Percentiles rank a stretch among this genome's conserved stretches.
phyloP scores from a whole-genome alignment of 2,888 invertebrate genomes.

The Stenolophus ochropezus region DNA sequence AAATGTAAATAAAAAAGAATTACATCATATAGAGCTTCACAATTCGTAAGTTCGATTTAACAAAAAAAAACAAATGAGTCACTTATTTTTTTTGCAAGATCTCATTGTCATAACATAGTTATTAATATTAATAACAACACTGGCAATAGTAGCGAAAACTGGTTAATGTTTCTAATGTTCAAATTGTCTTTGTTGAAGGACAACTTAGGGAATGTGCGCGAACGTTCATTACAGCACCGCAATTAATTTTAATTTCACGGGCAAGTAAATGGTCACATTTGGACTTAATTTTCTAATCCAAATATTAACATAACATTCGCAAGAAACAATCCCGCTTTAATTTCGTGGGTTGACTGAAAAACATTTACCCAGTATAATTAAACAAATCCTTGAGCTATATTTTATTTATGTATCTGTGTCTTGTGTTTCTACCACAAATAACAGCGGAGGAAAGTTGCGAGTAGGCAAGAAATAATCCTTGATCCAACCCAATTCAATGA shows the following conservation, averaged over 20 bases:
- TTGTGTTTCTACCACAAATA: neutral
- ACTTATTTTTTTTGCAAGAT: too few relatives aligned
- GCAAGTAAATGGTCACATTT: neutral
- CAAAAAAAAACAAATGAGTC: too few relatives aligned
- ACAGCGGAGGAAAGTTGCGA: neutral
- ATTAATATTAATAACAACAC: too few relatives aligned
- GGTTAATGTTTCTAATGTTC: too few relatives aligned
- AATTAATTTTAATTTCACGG: neutral
- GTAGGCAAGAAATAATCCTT: conserved; percentile 13
- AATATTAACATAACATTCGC: conserved; percentile 14
- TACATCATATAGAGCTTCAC: too few relatives aligned
- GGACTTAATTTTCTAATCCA: conserved; percentile 5
- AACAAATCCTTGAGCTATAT: neutral
- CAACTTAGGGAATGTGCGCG: neutral
- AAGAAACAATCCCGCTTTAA: neutral
- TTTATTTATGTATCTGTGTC: neutral
- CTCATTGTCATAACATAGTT: too few relatives aligned
- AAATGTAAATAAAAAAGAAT: too few relatives aligned
- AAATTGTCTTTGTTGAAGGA: neutral
- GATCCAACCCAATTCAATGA: conserved; percentile 48
- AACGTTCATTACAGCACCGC: neutral
- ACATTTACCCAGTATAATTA: neutral
- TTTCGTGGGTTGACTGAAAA: neutral
- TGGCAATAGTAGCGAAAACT: too few relatives aligned
- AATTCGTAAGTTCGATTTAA: too few relatives aligned